These are phyloP conservation scores for Drosophila macrospina DNA, from an alignment of 2,888 invertebrate genomes.

Conservation along the genomic window DNA sequence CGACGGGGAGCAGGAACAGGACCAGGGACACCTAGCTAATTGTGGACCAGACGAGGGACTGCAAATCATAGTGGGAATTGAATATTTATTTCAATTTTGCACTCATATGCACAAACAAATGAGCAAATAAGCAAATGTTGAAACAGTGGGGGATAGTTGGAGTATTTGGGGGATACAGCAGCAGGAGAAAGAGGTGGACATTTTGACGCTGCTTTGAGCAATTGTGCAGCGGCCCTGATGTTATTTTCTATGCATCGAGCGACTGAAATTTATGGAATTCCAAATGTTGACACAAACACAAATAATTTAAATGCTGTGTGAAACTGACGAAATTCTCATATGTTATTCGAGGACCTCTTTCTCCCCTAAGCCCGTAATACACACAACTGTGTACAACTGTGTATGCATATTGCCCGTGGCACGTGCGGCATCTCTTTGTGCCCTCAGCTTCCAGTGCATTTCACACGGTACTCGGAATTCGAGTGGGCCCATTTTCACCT, in stretches of 20 bases:
- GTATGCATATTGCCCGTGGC: conserved; percentile 27
- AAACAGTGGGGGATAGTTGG: conserved; percentile 1
- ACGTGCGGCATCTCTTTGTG: conserved; percentile 47
- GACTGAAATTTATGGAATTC: conserved; percentile 72
- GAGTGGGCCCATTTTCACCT: conserved; percentile 60
- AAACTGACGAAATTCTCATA: conserved; percentile 55
- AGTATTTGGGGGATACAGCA: no score
- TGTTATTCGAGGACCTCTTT: conserved; percentile 21
- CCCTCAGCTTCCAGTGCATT: conserved; percentile 67
- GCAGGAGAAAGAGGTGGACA: background rate
- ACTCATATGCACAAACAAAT: conserved; percentile 42
- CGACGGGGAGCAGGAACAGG: background rate
- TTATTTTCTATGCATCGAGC: conserved; percentile 53
- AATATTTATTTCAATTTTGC: conserved; percentile 55
- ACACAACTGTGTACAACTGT: no score
- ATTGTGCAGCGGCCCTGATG: conserved; percentile 36
- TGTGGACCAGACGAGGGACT: background rate
- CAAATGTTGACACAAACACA: conserved; percentile 76
- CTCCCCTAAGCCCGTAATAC: no score
- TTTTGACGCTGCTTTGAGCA: conserved; percentile 32
- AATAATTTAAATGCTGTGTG: conserved; percentile 73
- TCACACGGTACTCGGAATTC: conserved; percentile 64
- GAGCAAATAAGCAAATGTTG: conserved; percentile 36
- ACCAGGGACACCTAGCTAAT: conserved; percentile 4
- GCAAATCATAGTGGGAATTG: conserved; percentile 11